phyloP scores from a whole-genome alignment of 2,113 vertebrate genomes.

The Leucoraja erinaceus region DNA sequence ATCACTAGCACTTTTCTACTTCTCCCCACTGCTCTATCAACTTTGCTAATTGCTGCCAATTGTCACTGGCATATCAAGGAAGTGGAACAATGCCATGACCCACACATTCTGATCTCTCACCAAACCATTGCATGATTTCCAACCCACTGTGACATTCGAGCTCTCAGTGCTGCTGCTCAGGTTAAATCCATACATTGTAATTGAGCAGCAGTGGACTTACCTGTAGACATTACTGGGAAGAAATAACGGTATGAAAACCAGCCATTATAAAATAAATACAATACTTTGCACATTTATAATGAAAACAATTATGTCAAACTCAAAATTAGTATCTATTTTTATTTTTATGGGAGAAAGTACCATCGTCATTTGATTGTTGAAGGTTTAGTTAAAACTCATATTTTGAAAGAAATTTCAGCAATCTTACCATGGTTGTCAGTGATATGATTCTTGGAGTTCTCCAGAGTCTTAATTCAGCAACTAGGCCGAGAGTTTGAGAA shows the following conservation, averaged over 20 bases:
- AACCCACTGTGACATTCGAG: neutral
- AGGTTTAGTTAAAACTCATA: conserved; percentile 1
- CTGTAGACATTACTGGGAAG: too few species aligned
- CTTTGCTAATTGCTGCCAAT: neutral
- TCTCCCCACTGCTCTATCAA: neutral
- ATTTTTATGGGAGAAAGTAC: too few species aligned
- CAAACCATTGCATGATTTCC: neutral
- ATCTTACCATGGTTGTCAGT: neutral
- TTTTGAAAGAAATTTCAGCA: conserved; percentile 1
- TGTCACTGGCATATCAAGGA: neutral
- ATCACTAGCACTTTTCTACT: too few species aligned
- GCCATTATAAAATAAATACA: too few species aligned
- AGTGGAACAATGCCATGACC: neutral
- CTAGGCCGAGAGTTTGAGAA: conserved; percentile 8
- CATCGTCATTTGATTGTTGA: neutral
- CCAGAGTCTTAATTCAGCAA: conserved; percentile 15
- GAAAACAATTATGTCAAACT: too few species aligned
- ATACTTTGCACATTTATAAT: too few species aligned
- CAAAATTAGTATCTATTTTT: neutral
- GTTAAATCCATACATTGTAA: neutral
- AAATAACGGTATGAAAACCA: too few species aligned
- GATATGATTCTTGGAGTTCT: conserved; percentile 15
- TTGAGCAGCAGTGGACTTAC: neutral
- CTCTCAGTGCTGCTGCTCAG: neutral
- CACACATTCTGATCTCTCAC: neutral